Evolutionary conservation across 92 coral and sea anemone species (phyloP), one percentile per base, ranked within the genome.

Genomic region (Bergia puertoricense): DNA sequence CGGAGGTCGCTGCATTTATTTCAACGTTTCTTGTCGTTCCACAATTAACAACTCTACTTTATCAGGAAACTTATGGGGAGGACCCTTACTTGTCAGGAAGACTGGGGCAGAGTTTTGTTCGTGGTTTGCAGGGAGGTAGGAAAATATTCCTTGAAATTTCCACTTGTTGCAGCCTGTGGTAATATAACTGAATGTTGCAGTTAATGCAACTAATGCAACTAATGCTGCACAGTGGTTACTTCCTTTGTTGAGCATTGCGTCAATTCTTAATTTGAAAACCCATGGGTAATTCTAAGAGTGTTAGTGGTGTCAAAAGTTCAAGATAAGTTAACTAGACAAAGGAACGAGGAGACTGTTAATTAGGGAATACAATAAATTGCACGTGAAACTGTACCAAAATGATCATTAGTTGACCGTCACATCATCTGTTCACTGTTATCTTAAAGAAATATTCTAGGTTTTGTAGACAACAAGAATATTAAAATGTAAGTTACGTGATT

Each of bases 71-170:
- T 15, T 90, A 90, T 67, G 92, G 92, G 2, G 92, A 90, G 69
- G 92, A 90, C 38, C 92, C 92, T 43, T 90, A 90, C 39, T 85
- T 90, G 18, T 85, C 92, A 8, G 87, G 89, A 50, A 76, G 87
- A 59, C 57, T 90, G 85, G 92, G 86, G 39, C 92, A 85, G 78
- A 88, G 88, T 51, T 90, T 90, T 79, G 86, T 90, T 56, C 79
- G 83, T 71, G 92, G 92, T 10, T 79, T 90, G 30, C 92, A 90
- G 39, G 92, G 89, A 90, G 89, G 92, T 90, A 90, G 8, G 57
- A 66, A 77, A 77, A 8, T 8, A 11, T 4, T 38, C 13, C 69
- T 62, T 62, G 11, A 15, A 14, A 62, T 2, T 62, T 62, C 8
- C 30, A 62, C 22, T 54, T 54, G 59, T 1, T 54, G 2, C 59